A percentile compares a stretch with the other conserved stretches of the same genome.
Conservation (phyloP, 2,888 invertebrate genomes). For the Sesia bembeciformis region DNA sequence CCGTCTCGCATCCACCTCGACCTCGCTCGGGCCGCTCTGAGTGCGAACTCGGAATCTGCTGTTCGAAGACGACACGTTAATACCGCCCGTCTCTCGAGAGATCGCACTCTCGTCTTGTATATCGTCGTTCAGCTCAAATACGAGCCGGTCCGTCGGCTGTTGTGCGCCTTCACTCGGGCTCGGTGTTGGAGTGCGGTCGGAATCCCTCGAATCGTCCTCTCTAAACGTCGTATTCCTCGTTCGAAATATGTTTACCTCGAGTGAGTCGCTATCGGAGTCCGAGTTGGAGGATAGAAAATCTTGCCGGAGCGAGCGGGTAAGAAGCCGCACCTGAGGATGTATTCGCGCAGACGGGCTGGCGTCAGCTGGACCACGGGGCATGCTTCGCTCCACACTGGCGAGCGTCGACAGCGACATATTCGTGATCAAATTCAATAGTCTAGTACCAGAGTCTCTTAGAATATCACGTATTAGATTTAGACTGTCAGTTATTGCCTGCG, state of each 20-base stretch:
- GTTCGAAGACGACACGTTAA: conserved; percentile 35
- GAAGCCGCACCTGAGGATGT: conserved; percentile 31
- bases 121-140: conserved; percentile 37
- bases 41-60: conserved; percentile 50
- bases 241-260: conserved; percentile 56
- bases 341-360: conserved; percentile 24
- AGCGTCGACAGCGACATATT: conserved; percentile 60
- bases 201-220: conserved; percentile 29
- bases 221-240: conserved; percentile 51
- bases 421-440: conserved; percentile 59
- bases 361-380: conserved; percentile 36
- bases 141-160: conserved; percentile 36
- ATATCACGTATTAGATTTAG: conserved; percentile 63
- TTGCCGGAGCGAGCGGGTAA: conserved; percentile 30
- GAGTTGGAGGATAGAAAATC: conserved; percentile 49
- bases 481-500: conserved; percentile 60
- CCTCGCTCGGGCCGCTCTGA: conserved; percentile 20
- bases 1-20: conserved; percentile 5
- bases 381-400: conserved; percentile 38
- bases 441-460: conserved; percentile 60
- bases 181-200: conserved; percentile 7
- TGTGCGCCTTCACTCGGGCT: conserved; percentile 10
- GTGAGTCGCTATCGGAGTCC: conserved; percentile 57
- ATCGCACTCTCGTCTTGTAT: conserved; percentile 14
- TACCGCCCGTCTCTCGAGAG: conserved; percentile 21